Evolutionary conservation across 2,888 invertebrate genomes (phyloP), one percentile per base, ranked within the genome.

Genomic region (Phortica okadai): DNA sequence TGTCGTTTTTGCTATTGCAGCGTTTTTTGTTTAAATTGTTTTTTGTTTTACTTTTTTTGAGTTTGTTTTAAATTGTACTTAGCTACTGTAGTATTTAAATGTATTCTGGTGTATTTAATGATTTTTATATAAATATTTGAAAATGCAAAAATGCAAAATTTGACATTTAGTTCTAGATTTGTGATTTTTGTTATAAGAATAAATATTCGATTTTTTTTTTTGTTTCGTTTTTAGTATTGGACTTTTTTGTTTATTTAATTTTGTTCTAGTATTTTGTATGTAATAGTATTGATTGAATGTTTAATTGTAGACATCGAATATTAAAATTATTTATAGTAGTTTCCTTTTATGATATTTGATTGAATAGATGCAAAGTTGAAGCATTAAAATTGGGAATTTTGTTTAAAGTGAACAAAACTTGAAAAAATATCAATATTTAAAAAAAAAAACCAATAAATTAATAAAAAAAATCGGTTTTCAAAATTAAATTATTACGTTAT

Each of bases 291-390:
- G 73, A 72, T 67, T 78, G 67, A 54, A 42, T 79, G 78, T 79
- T 83, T 82, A 82, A 76, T 75, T 81, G 79, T 83, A 83, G 83
- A 83, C 83, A 83, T 79, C 78, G 82, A 83, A 78, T 77, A 78
- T 82, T 82, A 80, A 72, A 45, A 11, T 70, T 45, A 25, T 11
- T 50, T 70, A 50, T 70, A 42, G n/a, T 41, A 66, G 33, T 25
- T 10, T 66, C 41, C 41, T 42, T 6, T 66, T 66, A 42, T 33
- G 10, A 66, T 66, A 21, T 66, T 66, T 1, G 25, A 7, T 41
- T 66, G 41, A 66, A 42, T 66, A 62, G 25, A 41, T 66, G 11
- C 42, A 50, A 50, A 50, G 50, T 50, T 14, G 14, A 2, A 50
- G 50, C 6, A 11, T 50, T 50, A 50, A 50, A 50, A 50, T 50